Conservation (phyloP, 2,797 vertebrate species). For the Moxostoma hubbsi region DNA sequence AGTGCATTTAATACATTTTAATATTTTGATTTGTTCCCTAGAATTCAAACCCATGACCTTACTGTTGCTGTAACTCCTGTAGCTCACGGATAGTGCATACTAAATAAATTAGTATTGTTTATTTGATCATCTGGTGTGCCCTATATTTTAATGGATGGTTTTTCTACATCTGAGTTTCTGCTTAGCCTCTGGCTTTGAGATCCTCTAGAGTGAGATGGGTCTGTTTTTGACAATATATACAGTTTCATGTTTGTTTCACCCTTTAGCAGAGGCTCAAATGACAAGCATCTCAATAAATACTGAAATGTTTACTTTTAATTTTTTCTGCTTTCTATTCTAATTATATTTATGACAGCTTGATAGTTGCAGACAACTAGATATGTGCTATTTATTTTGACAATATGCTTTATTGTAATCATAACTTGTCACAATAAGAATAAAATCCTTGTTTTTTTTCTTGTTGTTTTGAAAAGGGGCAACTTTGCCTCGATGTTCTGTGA, state of each 20-base stretch:
- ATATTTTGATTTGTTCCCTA: background rate
- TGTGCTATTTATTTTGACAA: slow-evolving; percentile 15
- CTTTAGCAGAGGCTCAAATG: slow-evolving; percentile 50
- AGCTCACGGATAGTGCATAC: too few species aligned
- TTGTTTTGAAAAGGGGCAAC: background rate
- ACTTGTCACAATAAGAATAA: slow-evolving; percentile 5
- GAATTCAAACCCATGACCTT: too few species aligned
- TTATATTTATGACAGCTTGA: slow-evolving; percentile 6
- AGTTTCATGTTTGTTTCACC: slow-evolving; percentile 39
- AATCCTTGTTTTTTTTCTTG: slow-evolving; percentile 1
- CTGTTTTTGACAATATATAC: slow-evolving; percentile 40
- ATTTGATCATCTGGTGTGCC: slow-evolving; percentile 16
- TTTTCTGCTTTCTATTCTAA: slow-evolving; percentile 32
- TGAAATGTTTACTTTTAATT: slow-evolving; percentile 55
- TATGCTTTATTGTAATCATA: slow-evolving; percentile 9
- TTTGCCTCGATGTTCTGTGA: slow-evolving; percentile 34
- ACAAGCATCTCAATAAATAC: slow-evolving; percentile 19
- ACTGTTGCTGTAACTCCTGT: too few species aligned
- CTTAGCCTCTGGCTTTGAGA: slow-evolving; percentile 23
- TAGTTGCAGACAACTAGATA: background rate
- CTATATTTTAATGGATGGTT: slow-evolving; percentile 1
- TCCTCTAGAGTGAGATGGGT: slow-evolving; percentile 23
- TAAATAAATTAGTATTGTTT: background rate
- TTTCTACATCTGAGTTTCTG: slow-evolving; percentile 15
- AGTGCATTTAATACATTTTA: background rate